Base-by-base conservation (phyloP, 2,888 invertebrate genomes). In the Lymantria dispar region DNA sequence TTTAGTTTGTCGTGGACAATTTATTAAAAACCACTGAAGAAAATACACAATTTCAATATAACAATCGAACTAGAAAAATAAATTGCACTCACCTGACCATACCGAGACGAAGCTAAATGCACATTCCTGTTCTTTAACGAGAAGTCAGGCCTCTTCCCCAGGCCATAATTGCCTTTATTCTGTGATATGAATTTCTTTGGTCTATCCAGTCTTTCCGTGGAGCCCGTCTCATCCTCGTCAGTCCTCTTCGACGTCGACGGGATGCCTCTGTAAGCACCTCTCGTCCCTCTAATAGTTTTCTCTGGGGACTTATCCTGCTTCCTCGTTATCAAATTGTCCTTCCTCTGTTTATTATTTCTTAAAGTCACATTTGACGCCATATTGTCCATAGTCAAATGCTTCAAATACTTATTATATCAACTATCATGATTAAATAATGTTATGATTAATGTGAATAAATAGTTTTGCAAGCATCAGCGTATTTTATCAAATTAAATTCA, bases 301-400 rank as follows among this genome's bases (percentile, higher is more conserved):
- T 92, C 92, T 1, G 92, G 92, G 48, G 89, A 89, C 69, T 91
- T 91, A 68, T 92, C 92, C 72, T 91, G 90, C 65, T 92, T 92
- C 67, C 92, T 76, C 33, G 92, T 87, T 12, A 92, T 90, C 43
- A 91, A 80, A 68, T 91, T 92, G 62, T 92, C 92, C 69, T 92
- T 92, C 66, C 92, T 79, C 66, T 88, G 85, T 58, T 91, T 90
- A 59, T 71, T 84, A 65, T 74, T 86, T 58, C 91, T 76, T 61
- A 89, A 63, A 48, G 84, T 77, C 62, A 85, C 79, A 64, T 90
- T 91, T 29, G 91, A 91, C 54, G 91, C 77, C 84, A 89, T 84
- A 76, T 87, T 91, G 76, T 92, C 91, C 91, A 92, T 85, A 72
- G 68, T 79, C 76, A 80, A 80, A 78, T 69, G 44, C 41, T 58